These are phyloP conservation scores for Halcyon badia DNA, from an alignment of 2,797 vertebrate species.

Conservation along the genomic window DNA sequence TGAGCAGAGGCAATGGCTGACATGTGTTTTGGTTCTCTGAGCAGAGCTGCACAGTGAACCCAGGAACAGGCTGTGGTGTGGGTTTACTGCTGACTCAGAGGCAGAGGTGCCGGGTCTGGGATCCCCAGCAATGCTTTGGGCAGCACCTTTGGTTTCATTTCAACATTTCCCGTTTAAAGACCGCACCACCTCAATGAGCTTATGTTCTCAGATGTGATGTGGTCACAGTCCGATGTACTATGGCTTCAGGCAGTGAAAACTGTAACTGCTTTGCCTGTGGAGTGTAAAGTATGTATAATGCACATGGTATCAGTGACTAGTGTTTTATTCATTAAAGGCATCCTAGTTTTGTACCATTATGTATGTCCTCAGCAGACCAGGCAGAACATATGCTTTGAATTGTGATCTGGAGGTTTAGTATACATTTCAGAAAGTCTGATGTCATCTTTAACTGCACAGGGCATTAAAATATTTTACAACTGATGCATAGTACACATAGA, in stretches of 20 bases:
- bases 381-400: conserved; percentile 49
- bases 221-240: background rate
- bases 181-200: rapidly evolving
- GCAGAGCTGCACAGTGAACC: background rate
- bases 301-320: conserved; percentile 44
- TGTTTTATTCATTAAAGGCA: conserved; percentile 73
- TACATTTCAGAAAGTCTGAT: conserved; percentile 31
- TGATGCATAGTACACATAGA: background rate
- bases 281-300: conserved; percentile 60
- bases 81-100: conserved; percentile 35
- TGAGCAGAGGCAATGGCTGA: background rate
- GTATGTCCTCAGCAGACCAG: conserved; percentile 44
- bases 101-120: background rate
- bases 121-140: background rate
- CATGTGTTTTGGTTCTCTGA: background rate
- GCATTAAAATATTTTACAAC: background rate
- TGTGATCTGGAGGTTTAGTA: background rate
- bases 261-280: conserved; percentile 29
- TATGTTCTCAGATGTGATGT: background rate
- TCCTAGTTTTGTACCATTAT: conserved; percentile 21
- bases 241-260: conserved; percentile 50
- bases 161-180: background rate
- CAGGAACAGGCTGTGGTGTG: background rate
- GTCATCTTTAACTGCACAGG: background rate
- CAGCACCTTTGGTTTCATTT: background rate